Evolutionary conservation across 1,140 invertebrate species (phyloP).

Genomic region (Vanessa tameamea): DNA sequence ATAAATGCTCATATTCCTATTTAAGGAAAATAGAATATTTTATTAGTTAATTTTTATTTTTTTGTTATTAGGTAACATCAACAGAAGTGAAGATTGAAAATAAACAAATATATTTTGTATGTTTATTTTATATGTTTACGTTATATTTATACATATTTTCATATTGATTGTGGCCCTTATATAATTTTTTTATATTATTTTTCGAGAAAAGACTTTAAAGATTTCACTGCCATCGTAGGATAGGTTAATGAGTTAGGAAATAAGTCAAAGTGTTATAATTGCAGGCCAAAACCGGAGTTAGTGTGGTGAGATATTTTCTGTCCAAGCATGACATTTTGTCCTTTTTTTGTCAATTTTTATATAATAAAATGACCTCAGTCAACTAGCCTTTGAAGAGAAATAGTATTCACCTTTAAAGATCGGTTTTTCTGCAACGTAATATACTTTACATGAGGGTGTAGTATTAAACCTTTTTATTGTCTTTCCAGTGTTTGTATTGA

Average conservation of each 20-base stretch:
- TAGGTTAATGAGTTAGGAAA: constrained; percentile 39
- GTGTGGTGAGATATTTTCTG: constrained; percentile 66
- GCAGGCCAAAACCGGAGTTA: constrained; percentile 64
- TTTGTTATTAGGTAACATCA: neutral
- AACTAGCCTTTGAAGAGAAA: neutral
- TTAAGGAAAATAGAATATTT: neutral
- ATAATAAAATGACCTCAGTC: neutral
- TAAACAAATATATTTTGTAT: constrained; percentile 30
- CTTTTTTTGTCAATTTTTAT: constrained; percentile 18
- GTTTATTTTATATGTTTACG: constrained; percentile 35
- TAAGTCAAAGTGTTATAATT: constrained; percentile 57
- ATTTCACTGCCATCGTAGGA: constrained; percentile 45
- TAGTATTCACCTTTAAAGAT: neutral
- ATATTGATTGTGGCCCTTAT: constrained; percentile 32
- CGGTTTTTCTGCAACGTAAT: neutral
- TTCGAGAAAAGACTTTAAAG: constrained; percentile 23
- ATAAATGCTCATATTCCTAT: neutral
- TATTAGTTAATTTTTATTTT: constrained; percentile 2
- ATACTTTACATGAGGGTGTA: too few species aligned
- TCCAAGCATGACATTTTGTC: constrained; percentile 53
- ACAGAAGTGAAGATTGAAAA: constrained; percentile 35
- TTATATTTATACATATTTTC: constrained; percentile 42
- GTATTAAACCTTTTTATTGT: too few species aligned
- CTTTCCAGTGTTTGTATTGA: too few species aligned
- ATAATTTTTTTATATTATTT: constrained; percentile 34